phyloP scores from a whole-genome alignment of 35 echinoderm and acorn worm species.

The Nesometra sesokonis region DNA sequence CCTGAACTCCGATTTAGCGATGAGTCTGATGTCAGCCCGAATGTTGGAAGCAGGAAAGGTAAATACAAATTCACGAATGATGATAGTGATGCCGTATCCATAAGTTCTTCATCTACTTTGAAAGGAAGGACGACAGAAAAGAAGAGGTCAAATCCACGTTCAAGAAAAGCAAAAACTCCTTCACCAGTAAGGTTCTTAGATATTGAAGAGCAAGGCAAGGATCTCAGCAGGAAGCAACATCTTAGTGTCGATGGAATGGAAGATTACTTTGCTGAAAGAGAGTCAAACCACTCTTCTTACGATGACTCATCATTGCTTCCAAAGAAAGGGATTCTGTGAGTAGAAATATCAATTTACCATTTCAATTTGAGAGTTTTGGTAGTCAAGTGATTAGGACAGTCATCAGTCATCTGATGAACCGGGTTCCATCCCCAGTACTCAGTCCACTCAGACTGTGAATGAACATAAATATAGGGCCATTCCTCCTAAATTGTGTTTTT shows the following conservation, averaged over 20 bases:
- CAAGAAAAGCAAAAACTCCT: neutral
- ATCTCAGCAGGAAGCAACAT: neutral
- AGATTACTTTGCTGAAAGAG: neutral
- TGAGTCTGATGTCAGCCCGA: neutral
- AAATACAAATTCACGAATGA: neutral
- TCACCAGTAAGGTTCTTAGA: neutral
- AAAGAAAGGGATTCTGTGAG: neutral
- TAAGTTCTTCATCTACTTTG: neutral
- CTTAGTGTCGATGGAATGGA: neutral
- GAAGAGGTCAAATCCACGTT: neutral
- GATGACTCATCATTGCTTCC: neutral
- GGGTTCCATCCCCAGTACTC: too few relatives aligned
- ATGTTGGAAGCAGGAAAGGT: neutral
- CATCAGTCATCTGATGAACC: too few relatives aligned
- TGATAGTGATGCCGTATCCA: neutral
- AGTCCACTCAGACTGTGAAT: too few relatives aligned
- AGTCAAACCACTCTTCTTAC: neutral
- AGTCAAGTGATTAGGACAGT: too few relatives aligned
- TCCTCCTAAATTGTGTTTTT: too few relatives aligned
- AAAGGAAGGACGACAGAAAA: neutral
- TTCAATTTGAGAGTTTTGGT: too few relatives aligned
- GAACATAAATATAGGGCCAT: too few relatives aligned
- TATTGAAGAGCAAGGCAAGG: neutral
- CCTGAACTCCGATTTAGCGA: neutral
- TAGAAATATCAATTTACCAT: neutral